Percentiles rank a stretch among this genome's conserved stretches.
These are phyloP conservation scores for Brachypteracias leptosomus DNA, from an alignment of 2,113 vertebrate species.

Conservation along the genomic window DNA sequence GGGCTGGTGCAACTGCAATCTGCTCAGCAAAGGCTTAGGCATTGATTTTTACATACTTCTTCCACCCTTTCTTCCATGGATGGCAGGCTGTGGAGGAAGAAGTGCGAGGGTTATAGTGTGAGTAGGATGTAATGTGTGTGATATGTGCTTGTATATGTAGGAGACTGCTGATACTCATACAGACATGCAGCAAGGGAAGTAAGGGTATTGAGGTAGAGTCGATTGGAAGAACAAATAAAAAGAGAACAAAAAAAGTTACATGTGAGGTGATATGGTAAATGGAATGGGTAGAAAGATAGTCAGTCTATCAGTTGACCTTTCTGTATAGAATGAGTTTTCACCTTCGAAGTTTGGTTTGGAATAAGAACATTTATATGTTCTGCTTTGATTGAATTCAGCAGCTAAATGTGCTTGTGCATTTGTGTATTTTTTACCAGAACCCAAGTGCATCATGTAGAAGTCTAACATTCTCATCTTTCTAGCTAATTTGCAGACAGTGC, in stretches of 20 bases:
- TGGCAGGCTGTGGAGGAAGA: neutral
- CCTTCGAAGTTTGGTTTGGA: neutral
- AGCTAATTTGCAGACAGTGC: neutral
- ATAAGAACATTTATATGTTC: neutral
- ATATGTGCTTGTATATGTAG: neutral
- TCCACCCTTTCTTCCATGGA: neutral
- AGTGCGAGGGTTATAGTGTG: accelerated
- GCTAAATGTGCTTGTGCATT: neutral
- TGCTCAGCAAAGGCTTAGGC: neutral
- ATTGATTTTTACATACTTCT: neutral
- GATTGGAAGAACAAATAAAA: neutral
- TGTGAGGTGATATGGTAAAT: neutral
- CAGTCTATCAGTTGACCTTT: neutral
- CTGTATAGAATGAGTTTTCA: neutral
- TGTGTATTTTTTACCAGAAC: neutral
- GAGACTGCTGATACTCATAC: neutral
- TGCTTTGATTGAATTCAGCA: neutral
- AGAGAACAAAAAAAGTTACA: neutral
- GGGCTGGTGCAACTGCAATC: neutral
- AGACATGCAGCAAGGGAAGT: neutral
- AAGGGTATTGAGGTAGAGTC: neutral
- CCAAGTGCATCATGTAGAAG: neutral
- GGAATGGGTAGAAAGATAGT: neutral
- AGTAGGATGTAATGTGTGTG: neutral
- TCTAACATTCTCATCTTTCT: neutral